These are phyloP conservation scores for Spatula versicolor DNA, from an alignment of 2,797 vertebrate genomes.

Conservation along the genomic window DNA sequence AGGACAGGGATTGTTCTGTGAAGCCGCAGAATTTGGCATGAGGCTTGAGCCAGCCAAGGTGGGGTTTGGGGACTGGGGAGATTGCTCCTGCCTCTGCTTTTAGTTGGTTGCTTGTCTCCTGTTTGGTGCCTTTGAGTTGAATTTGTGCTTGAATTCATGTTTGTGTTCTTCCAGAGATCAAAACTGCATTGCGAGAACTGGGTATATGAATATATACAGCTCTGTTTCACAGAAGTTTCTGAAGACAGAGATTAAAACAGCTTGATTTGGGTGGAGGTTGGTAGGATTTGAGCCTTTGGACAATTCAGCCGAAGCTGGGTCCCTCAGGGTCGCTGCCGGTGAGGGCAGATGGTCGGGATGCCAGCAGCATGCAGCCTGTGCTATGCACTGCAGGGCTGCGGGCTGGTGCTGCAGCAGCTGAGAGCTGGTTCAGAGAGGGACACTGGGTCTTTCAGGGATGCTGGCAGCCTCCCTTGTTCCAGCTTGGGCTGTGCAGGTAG, in stretches of 20 bases:
- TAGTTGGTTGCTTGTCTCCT: not conserved
- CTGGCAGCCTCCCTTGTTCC: not conserved
- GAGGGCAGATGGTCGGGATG: not conserved
- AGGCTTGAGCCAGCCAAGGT: not conserved
- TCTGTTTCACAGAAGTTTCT: not conserved
- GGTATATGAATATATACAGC: rapidly evolving
- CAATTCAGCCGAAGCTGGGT: not conserved
- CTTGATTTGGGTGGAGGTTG: not conserved
- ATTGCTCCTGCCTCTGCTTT: not conserved
- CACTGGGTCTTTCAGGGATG: not conserved
- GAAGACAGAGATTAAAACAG: not conserved
- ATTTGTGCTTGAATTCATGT: not conserved
- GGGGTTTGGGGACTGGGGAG: rapidly evolving
- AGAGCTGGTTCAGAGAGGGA: not conserved
- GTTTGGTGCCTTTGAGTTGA: not conserved
- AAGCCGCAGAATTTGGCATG: not conserved
- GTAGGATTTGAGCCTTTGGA: not conserved
- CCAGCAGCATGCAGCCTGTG: not conserved
- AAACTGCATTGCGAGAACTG: not conserved
- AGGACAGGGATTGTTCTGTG: not conserved
- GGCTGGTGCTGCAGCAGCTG: not conserved
- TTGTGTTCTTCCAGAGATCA: not conserved
- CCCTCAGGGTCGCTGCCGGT: not conserved
- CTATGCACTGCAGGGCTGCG: not conserved
- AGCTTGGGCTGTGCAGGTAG: not conserved